phyloP scores from a whole-genome alignment of 2,113 vertebrate species.

The Erythrocercus mccallii region DNA sequence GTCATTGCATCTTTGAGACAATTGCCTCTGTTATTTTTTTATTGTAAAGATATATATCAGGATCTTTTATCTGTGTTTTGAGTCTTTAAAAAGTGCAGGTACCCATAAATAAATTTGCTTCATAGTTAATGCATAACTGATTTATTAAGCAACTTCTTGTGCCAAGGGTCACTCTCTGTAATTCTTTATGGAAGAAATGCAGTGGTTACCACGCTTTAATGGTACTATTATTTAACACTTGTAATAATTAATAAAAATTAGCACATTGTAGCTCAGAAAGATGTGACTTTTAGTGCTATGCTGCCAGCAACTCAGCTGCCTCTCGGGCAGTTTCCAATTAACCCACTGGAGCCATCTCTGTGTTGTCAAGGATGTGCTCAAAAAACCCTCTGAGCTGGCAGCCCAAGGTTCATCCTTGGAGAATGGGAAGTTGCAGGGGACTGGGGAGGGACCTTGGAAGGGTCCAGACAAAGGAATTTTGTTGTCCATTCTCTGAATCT shows the following conservation, averaged over 20 bases:
- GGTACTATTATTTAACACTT: neutral
- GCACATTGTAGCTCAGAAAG: neutral
- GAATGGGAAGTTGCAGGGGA: neutral
- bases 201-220: neutral
- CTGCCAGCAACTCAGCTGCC: constrained; percentile 7
- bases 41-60: neutral
- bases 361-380: neutral
- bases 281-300: neutral
- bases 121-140: constrained; percentile 4
- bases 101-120: constrained; percentile 49
- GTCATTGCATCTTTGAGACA: neutral
- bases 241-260: constrained; percentile 29
- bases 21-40: neutral
- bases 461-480: neutral
- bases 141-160: constrained; percentile 38
- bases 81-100: constrained; percentile 37
- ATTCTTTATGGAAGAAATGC: neutral
- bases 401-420: neutral
- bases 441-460: neutral
- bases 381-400: neutral
- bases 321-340: neutral
- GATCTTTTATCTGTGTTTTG: neutral
- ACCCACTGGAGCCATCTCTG: neutral
- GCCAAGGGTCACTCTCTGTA: neutral
- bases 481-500: neutral